Percentiles rank a stretch among this genome's conserved stretches.
Conservation (phyloP, 2,888 invertebrate species). For the Rhamphomyia laevipes region DNA sequence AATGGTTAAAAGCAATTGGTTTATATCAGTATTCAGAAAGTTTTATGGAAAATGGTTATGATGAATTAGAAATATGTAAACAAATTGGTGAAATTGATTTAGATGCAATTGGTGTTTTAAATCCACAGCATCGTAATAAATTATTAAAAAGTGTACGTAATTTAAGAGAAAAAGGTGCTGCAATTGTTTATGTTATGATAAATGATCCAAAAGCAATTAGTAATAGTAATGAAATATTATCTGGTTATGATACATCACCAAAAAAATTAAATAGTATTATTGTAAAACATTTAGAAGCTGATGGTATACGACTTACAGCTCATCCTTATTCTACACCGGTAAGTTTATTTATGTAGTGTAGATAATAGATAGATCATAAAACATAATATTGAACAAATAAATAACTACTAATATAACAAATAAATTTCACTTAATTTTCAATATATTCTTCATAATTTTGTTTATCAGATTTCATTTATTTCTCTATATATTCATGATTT, state of each 20-base stretch:
- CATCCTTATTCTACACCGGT: slow-evolving; percentile 90
- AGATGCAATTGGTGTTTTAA: slow-evolving; percentile 87
- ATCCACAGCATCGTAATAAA: slow-evolving; percentile 65
- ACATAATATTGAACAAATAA: too few species aligned
- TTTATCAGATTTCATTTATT: too few species aligned
- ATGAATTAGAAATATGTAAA: slow-evolving; percentile 92
- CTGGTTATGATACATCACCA: slow-evolving; percentile 37
- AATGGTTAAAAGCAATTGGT: slow-evolving; percentile 85
- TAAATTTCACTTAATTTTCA: too few species aligned
- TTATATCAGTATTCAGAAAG: slow-evolving; percentile 84
- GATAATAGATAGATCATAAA: too few species aligned
- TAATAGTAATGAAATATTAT: slow-evolving; percentile 41
- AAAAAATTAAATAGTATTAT: slow-evolving; percentile 61
- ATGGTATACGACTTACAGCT: slow-evolving; percentile 73
- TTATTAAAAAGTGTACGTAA: slow-evolving; percentile 74
- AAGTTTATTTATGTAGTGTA: slow-evolving; percentile 42
- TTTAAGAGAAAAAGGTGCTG: slow-evolving; percentile 82
- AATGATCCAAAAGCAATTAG: slow-evolving; percentile 55
- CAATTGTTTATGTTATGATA: slow-evolving; percentile 84
- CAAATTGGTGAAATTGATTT: slow-evolving; percentile 91
- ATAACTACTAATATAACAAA: too few species aligned
- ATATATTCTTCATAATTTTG: too few species aligned
- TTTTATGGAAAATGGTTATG: slow-evolving; percentile 92
- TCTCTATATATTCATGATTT: too few species aligned
- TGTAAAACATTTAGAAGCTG: slow-evolving; percentile 72